Evolutionary conservation across 2,797 vertebrate genomes (phyloP).

Genomic region (Anomalospiza imberbis): DNA sequence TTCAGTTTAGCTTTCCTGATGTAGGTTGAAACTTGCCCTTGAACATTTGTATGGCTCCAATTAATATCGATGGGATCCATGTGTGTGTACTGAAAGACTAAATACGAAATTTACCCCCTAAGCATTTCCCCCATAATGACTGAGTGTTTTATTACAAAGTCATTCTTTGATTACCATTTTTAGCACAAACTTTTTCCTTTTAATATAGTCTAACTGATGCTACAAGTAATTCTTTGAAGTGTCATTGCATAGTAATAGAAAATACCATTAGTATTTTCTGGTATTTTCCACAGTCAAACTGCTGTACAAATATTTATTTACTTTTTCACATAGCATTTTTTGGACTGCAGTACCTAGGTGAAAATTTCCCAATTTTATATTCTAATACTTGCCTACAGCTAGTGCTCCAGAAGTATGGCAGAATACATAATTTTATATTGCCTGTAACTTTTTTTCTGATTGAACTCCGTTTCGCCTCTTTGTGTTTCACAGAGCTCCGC

Average conservation of each 20-base stretch:
- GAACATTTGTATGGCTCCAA: constrained; percentile 18
- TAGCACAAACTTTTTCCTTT: neutral
- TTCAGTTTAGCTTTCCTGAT: constrained; percentile 1
- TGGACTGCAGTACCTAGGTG: neutral
- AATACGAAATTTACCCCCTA: constrained; percentile 13
- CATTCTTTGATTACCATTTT: constrained; percentile 42
- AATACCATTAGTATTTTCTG: neutral
- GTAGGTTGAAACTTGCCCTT: constrained; percentile 38
- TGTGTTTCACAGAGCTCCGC: neutral
- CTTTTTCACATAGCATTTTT: neutral
- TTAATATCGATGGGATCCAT: constrained; percentile 46
- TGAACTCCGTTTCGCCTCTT: neutral
- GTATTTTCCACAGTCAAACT: neutral
- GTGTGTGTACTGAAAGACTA: constrained; percentile 22
- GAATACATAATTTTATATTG: neutral
- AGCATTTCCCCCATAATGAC: constrained; percentile 11
- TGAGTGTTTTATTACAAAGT: constrained; percentile 6
- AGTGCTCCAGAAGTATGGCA: neutral
- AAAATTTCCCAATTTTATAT: neutral
- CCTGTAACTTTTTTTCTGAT: neutral
- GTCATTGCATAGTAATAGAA: constrained; percentile 7
- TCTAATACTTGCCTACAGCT: constrained; percentile 12
- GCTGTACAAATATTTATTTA: constrained; percentile 17
- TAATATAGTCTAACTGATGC: neutral
- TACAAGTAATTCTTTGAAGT: constrained; percentile 46